Percentiles rank a stretch among this genome's conserved stretches.
Evolutionary conservation across 2,888 invertebrate species (phyloP).

Genomic region (Mesochorus sp.): DNA sequence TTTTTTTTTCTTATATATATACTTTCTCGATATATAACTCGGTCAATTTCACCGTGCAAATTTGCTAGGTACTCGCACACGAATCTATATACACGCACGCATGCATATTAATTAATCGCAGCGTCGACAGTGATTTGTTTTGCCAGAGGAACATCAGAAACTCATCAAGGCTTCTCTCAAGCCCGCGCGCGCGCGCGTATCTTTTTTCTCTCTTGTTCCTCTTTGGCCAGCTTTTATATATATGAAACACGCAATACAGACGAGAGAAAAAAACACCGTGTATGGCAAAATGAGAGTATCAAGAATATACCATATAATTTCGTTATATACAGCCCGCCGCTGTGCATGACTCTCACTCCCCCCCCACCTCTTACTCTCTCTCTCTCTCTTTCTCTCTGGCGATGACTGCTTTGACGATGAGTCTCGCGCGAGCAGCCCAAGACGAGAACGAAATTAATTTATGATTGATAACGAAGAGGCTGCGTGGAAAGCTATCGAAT

Average conservation of each 20-base stretch:
- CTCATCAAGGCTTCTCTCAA: constrained; percentile 64
- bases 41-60: constrained; percentile 1
- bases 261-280: constrained; percentile 12
- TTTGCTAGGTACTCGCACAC: not conserved
- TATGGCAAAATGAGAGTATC: constrained; percentile 44
- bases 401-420: not conserved
- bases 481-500: constrained; percentile 4
- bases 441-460: constrained; percentile 53
- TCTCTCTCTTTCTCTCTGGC: too few species aligned
- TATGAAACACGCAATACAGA: not conserved
- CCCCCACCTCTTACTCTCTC: too few species aligned
- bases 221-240: not conserved
- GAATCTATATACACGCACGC: not conserved
- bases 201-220: not conserved
- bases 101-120: constrained; percentile 63
- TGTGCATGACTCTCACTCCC: constrained; percentile 30
- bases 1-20: too few species aligned
- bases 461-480: constrained; percentile 57
- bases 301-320: constrained; percentile 64
- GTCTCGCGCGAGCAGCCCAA: not conserved
- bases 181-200: not conserved
- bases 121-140: constrained; percentile 68
- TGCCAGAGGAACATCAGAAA: constrained; percentile 67
- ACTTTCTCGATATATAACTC: constrained; percentile 9
- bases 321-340: constrained; percentile 60